Evolutionary conservation across 2,888 invertebrate species (phyloP).

Genomic region (Oscheius myriophilus): DNA sequence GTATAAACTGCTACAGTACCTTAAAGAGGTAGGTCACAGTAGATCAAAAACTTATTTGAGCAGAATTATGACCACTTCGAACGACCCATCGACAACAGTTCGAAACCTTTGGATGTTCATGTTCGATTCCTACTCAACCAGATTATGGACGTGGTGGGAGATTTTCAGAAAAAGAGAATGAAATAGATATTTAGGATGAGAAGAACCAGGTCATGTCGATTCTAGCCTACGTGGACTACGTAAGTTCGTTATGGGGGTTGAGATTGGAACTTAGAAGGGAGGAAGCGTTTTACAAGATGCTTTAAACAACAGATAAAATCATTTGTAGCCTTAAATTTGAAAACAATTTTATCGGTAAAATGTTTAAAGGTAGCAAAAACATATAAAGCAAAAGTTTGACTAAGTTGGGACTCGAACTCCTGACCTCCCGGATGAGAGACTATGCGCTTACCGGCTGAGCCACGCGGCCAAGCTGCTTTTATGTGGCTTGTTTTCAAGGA

Average conservation of each 20-base stretch:
- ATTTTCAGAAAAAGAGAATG: background rate
- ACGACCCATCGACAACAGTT: conserved; percentile 51
- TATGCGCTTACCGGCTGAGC: no score
- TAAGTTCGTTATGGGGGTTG: conserved; percentile 23
- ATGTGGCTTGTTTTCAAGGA: no score
- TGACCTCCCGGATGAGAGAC: no score
- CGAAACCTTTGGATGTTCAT: conserved; percentile 50
- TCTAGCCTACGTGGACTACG: conserved; percentile 57
- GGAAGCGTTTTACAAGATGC: no score
- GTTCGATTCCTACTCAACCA: conserved; percentile 57
- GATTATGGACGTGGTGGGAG: conserved; percentile 50
- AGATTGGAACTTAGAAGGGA: no score
- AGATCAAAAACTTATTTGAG: background rate
- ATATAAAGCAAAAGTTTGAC: no score
- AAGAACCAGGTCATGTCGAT: conserved; percentile 59
- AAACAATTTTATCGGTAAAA: no score
- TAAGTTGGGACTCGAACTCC: no score
- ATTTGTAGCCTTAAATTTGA: background rate
- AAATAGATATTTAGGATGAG: conserved; percentile 53
- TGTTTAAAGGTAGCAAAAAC: no score
- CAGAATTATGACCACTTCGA: conserved; percentile 60
- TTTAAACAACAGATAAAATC: no score
- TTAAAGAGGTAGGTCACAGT: conserved; percentile 45
- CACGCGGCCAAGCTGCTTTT: no score
- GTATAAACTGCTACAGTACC: conserved; percentile 50